Evolutionary conservation across 2,113 vertebrate genomes (phyloP).

Genomic region (Connochaetes taurinus): DNA sequence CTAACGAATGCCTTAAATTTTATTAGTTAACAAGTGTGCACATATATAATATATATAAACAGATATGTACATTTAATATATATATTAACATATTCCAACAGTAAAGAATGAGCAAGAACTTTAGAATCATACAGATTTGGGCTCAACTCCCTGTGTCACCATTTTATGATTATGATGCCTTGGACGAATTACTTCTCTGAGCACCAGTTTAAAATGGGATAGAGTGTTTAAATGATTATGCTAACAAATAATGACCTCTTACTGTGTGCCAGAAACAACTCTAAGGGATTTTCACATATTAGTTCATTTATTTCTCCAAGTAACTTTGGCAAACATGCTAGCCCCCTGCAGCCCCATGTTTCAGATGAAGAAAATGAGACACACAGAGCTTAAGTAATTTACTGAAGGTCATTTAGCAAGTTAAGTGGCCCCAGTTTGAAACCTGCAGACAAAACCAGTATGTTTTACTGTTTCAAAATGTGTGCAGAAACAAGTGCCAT

Average conservation of each 20-base stretch:
- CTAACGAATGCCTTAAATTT: not conserved
- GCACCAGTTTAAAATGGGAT: not conserved
- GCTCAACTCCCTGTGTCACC: not conserved
- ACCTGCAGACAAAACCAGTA: not conserved
- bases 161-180: not conserved
- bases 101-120: not conserved
- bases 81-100: not conserved
- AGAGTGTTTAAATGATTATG: not conserved
- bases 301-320: not conserved
- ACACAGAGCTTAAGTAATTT: not conserved
- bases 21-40: not conserved
- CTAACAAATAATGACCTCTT: not conserved
- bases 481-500: not conserved
- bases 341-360: not conserved
- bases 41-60: not conserved
- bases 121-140: not conserved
- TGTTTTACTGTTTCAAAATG: not conserved
- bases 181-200: not conserved
- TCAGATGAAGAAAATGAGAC: not conserved
- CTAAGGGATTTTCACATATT: not conserved
- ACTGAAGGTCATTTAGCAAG: not conserved
- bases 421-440: not conserved
- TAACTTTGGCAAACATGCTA: not conserved
- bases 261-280: not conserved
- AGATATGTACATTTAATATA: not conserved